A percentile compares a stretch with the other conserved stretches of the same genome.
Evolutionary conservation across 2,113 vertebrate species (phyloP).

Genomic region (Peromyscus leucopus): DNA sequence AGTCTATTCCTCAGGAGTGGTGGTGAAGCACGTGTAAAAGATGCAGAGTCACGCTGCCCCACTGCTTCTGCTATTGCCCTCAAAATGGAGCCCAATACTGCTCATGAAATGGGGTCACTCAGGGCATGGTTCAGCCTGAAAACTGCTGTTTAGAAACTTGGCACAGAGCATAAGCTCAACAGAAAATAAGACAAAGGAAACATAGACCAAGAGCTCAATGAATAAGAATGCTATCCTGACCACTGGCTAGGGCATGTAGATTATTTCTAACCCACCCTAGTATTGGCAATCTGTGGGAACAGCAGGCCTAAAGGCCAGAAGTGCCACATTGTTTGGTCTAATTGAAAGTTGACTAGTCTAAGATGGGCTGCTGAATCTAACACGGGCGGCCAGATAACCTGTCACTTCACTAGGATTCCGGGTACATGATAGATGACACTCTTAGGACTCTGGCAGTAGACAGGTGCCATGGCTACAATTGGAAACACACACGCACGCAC

Average conservation of each 20-base stretch:
- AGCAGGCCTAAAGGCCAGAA: background rate
- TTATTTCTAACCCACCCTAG: background rate
- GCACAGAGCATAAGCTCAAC: background rate
- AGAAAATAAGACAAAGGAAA: background rate
- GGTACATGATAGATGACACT: background rate
- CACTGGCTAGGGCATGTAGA: background rate
- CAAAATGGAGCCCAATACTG: background rate
- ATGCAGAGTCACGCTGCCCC: background rate
- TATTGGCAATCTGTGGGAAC: background rate
- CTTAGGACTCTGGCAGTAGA: background rate
- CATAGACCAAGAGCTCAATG: background rate
- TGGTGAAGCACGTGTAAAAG: background rate
- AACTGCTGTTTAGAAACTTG: background rate
- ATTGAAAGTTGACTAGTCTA: background rate
- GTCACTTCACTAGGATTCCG: no score
- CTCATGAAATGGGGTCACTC: background rate
- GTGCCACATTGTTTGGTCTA: background rate
- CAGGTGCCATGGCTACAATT: background rate
- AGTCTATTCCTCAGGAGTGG: background rate
- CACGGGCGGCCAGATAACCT: no score
- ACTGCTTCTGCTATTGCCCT: background rate
- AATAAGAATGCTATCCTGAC: background rate
- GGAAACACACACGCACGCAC: background rate
- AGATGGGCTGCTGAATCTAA: background rate
- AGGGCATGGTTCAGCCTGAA: background rate